Evolutionary conservation across 2,113 vertebrate genomes (phyloP), one percentile per base, ranked within the genome.

Genomic region (Rhea americana): DNA sequence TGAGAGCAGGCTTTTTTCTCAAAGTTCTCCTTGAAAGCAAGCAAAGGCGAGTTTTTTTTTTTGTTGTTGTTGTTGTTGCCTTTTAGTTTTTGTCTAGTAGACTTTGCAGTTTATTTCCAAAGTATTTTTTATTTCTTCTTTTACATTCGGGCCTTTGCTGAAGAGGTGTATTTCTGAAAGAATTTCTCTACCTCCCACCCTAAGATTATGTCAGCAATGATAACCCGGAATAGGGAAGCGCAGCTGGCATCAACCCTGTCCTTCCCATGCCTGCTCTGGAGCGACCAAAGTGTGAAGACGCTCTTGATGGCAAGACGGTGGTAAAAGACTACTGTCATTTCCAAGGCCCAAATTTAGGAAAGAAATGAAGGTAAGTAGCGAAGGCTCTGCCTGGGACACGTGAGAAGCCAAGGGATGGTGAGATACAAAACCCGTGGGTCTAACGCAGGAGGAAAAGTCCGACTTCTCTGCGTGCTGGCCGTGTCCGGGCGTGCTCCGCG

Each of bases 401-500:
- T 68, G n/a, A 32, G 32, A 58, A 53, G 30, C 2, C 2, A 37
- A 73, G 13, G 6, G 28, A 2, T 43, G 15, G 11, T 18, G 8
- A 25, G 24, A 12, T 30, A 37, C n/a, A 8, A 78, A 77, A 0
- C 66, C 18, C 16, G 19, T 55, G 35, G 18, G 13, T 39, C 7
- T 32, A 55, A 20, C 4, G 5, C 22, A 26, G 9, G 50, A 13
- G 26, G 35, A 30, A 39, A 1, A 2, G 35, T 9, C 12, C 2
- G 1, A 35, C 43, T 61, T 25, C 45, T 14, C 68, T 7, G 22
- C 0, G 2, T 13, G 43, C 4, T 12, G 67, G 62, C 15, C 35
- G 13, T 1, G 1, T 21, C 48, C 5, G 18, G 7, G 18, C 2
- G 20, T 2, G 5, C 32, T 7, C 19, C 2, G 24, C 4, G 81